Evolutionary conservation across 2,113 vertebrate genomes (phyloP).

Genomic region (Halcyon senegalensis): DNA sequence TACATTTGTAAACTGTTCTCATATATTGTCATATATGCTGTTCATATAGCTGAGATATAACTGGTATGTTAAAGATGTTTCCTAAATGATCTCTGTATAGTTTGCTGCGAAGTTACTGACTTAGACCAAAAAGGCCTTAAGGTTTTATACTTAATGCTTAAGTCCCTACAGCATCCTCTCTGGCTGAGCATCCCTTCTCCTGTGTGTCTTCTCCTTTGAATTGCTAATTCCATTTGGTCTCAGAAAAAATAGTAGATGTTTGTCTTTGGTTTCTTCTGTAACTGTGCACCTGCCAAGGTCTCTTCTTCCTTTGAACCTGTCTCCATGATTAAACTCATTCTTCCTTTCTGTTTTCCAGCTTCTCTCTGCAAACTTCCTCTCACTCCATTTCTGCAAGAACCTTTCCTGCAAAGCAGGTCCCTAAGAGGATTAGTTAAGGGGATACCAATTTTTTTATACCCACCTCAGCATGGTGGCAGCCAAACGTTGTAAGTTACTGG

Average conservation of each 20-base stretch:
- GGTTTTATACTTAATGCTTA: neutral
- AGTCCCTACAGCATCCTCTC: neutral
- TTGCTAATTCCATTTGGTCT: neutral
- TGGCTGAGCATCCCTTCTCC: neutral
- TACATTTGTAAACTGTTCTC: neutral
- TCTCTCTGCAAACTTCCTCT: slow-evolving; percentile 17
- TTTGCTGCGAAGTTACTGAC: neutral
- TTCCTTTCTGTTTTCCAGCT: slow-evolving; percentile 60
- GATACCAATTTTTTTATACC: neutral
- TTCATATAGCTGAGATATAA: neutral
- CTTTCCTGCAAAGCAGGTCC: neutral
- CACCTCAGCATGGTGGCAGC: neutral
- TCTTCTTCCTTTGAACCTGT: neutral
- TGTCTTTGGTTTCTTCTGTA: neutral
- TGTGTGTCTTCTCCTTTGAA: neutral
- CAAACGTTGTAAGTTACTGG: neutral
- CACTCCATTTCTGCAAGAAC: neutral
- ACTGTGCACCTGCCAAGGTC: neutral
- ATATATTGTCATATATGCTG: neutral
- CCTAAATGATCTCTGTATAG: neutral
- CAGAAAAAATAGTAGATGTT: neutral
- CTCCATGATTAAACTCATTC: neutral
- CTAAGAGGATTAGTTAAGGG: slow-evolving; percentile 6
- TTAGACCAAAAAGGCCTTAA: neutral
- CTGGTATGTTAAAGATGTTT: neutral